phyloP scores from a whole-genome alignment of 2,888 invertebrate species.

The Cryptus armator region DNA sequence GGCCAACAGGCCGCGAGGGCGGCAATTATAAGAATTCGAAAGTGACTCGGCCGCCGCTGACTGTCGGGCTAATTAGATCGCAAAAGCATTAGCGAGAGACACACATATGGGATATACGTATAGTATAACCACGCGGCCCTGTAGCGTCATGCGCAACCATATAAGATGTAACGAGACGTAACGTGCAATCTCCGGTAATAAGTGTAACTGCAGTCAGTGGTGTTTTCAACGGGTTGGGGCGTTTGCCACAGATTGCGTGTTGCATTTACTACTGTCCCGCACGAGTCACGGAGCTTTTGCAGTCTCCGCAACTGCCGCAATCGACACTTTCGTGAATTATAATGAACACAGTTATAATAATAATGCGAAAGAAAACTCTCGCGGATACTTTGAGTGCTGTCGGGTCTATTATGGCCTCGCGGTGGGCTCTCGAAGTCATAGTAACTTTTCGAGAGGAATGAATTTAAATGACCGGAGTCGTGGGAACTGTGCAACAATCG shows the following conservation, averaged over 20 bases:
- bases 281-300: slow-evolving; percentile 45
- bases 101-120: neutral
- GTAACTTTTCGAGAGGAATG: slow-evolving; percentile 16
- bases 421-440: no score
- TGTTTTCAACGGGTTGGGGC: slow-evolving; percentile 62
- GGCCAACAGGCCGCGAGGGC: slow-evolving; percentile 34
- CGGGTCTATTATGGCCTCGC: no score
- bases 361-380: slow-evolving; percentile 6
- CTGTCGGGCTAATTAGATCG: slow-evolving; percentile 60
- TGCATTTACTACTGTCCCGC: slow-evolving; percentile 29
- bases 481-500: slow-evolving; percentile 34
- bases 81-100: slow-evolving; percentile 44
- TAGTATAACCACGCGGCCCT: neutral
- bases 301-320: slow-evolving; percentile 17
- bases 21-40: slow-evolving; percentile 54
- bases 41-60: slow-evolving; percentile 37
- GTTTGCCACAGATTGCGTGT: slow-evolving; percentile 62
- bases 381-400: neutral
- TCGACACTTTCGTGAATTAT: slow-evolving; percentile 25
- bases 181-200: slow-evolving; percentile 77
- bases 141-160: slow-evolving; percentile 45
- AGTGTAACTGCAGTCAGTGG: slow-evolving; percentile 68
- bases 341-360: slow-evolving; percentile 21
- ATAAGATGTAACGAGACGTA: slow-evolving; percentile 72
- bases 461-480: slow-evolving; percentile 20